Percentiles rank a stretch among this genome's conserved stretches.
Evolutionary conservation across 37 sponge, comb jelly and placozoan genomes (phyloP).

Genomic region (Beroe forskalii): DNA sequence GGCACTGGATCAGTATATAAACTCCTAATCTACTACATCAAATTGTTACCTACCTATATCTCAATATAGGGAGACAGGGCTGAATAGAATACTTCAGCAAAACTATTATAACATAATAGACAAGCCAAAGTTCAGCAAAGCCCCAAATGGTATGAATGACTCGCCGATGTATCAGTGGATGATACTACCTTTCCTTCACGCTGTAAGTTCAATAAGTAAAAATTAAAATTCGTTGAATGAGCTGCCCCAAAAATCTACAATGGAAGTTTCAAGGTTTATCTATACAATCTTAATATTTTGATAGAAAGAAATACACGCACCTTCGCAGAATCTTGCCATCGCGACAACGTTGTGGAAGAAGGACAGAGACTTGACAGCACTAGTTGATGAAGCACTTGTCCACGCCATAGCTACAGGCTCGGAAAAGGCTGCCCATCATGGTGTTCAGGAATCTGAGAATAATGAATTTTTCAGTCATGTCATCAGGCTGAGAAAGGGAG

Average conservation of each 20-base stretch:
- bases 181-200: not conserved
- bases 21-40: no score
- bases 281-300: no score
- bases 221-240: no score
- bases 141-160: not conserved
- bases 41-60: no score
- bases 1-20: no score
- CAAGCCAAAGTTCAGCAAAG: not conserved
- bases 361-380: not conserved
- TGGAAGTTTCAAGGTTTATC: no score
- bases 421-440: not conserved
- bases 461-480: not conserved
- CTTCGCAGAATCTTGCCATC: no score
- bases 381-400: not conserved
- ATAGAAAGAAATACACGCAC: no score
- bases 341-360: not conserved
- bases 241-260: no score
- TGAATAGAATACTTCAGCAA: not conserved
- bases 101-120: not conserved
- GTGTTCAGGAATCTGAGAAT: not conserved
- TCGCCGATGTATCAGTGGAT: not conserved
- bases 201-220: not conserved
- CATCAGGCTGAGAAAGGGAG: not conserved
- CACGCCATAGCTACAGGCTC: not conserved
- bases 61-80: not conserved